Conservation (phyloP, 2,797 vertebrate genomes). For the Babyrousa celebensis region DNA sequence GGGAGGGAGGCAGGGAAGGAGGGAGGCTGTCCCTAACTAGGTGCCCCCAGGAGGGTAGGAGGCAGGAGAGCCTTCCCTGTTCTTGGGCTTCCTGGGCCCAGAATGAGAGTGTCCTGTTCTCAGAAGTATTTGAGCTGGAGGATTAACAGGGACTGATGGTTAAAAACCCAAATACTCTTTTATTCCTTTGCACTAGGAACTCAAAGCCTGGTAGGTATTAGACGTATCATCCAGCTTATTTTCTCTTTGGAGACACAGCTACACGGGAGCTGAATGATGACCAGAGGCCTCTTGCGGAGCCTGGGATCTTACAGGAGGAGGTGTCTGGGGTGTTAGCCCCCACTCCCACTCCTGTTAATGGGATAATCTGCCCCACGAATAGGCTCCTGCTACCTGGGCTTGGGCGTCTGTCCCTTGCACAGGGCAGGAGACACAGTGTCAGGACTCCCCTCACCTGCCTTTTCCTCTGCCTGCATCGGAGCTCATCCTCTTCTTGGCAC, state of each 20-base stretch:
- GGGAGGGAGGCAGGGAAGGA: not conserved
- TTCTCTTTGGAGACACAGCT: not conserved
- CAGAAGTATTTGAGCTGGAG: not conserved
- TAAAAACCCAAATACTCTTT: not conserved
- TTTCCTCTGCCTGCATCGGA: not conserved
- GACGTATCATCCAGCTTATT: not conserved
- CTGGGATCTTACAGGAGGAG: not conserved
- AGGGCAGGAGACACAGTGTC: not conserved
- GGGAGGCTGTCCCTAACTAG: not conserved
- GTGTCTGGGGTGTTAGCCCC: not conserved
- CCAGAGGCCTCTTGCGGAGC: not conserved
- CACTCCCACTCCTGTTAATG: fast-evolving
- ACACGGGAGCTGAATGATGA: not conserved
- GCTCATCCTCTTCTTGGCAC: not conserved
- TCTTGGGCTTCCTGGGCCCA: not conserved
- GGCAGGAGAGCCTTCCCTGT: not conserved
- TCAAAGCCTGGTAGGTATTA: not conserved
- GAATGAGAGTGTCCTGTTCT: not conserved
- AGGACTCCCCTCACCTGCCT: not conserved
- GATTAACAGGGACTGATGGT: not conserved
- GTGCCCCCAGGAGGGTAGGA: not conserved
- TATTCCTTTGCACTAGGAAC: conserved; percentile 2
- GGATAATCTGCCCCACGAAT: not conserved
- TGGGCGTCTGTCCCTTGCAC: not conserved
- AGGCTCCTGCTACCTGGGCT: not conserved